Conservation (phyloP, 2,888 invertebrate species). For the Hydrotaea cyrtoneurina region DNA sequence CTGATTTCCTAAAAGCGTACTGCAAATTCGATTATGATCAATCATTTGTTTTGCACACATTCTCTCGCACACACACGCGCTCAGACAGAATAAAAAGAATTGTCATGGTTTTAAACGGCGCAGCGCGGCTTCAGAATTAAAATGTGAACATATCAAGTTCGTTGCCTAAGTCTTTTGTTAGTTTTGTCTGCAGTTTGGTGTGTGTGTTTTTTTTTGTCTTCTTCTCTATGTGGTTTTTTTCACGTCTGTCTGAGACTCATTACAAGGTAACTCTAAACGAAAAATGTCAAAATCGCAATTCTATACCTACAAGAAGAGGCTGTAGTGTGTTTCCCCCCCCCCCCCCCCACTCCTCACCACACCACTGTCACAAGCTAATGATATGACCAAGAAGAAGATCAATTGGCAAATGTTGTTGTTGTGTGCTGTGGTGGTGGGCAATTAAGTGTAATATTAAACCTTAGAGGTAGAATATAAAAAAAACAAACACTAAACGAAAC, state of each 20-base stretch:
- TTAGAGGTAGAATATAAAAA: neutral
- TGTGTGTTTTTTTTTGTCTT: neutral
- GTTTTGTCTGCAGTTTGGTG: neutral
- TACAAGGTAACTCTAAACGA: conserved; percentile 61
- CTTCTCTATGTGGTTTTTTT: neutral
- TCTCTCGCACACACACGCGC: neutral
- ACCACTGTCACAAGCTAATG: neutral
- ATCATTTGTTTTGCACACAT: conserved; percentile 18
- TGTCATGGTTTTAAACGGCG: no score
- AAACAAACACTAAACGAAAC: conserved; percentile 47
- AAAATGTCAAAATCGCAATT: conserved; percentile 64
- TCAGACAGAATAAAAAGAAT: neutral
- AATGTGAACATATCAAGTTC: conserved; percentile 64
- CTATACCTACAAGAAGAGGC: neutral
- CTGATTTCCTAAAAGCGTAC: neutral
- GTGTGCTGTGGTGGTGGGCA: no score
- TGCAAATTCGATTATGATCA: neutral
- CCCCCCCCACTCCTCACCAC: no score
- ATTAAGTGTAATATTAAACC: no score
- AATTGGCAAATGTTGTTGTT: no score
- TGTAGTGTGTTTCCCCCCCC: no score
- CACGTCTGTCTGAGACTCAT: conserved; percentile 28
- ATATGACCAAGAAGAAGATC: no score
- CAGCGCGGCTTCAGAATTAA: conserved; percentile 50
- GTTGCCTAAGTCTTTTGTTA: conserved; percentile 59